Evolutionary conservation across 2,113 vertebrate genomes (phyloP), one percentile per base, ranked within the genome.

Genomic region (Beaufortia kweichowensis): DNA sequence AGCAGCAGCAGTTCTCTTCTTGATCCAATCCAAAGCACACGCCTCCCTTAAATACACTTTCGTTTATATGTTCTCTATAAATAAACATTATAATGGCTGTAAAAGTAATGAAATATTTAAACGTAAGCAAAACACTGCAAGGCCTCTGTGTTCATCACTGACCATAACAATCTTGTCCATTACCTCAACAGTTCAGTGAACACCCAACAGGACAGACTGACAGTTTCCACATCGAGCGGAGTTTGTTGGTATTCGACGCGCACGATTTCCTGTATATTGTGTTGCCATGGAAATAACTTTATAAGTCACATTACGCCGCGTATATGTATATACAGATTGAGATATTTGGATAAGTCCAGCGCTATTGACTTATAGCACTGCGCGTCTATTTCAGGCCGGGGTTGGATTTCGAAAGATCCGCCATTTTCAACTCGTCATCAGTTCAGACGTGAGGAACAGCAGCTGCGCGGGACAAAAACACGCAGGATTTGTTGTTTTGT

Each of bases 341-440:
- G 12, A 6, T 50, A 19, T 15, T 19, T 19, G 6, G 17, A 1
- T 9, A n/a, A 65, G 61, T 35, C 60, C n/a, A 7, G 41, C 2
- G 1, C 11, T 14, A 21, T 1, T 19, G 46, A 74, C 63, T 23
- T 77, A 67, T 60, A 67, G 71, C 71, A 78, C 83, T 79, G 78
- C 73, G 85, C 67, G 84, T 84, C 89, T 93, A 92, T 92, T 90
- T 94, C 93, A 94, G 94, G 94, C 94, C 87, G 88, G 93, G 90
- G 89, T 93, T 91, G 90, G 90, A 96, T 96, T 97, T 97, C 95
- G 95, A 97, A 97, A 96, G 94, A 96, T 96, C 95, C 94, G 95
- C 95, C 95, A 96, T 95, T 95, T 96, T 95, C 93, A 93, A 91
- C 86, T 92, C 95, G 95, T 96, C 95, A 96, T 95, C 94, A 90